phyloP scores from a whole-genome alignment of 2,797 vertebrate genomes.

The Acrossocheilus wenchowensis region DNA sequence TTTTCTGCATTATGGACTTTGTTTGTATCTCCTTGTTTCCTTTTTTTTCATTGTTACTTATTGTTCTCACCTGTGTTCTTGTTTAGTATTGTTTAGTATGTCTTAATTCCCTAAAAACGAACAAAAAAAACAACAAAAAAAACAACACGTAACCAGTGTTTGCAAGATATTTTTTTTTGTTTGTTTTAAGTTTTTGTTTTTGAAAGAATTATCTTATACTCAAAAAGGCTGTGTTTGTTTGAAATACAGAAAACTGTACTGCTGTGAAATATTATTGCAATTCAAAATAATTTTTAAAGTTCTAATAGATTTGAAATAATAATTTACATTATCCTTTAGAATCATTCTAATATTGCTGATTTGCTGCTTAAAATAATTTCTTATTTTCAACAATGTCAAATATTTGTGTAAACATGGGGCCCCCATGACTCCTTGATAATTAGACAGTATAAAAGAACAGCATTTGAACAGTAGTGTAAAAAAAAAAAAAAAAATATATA shows the following conservation, averaged over 20 bases:
- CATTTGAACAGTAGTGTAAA: not conserved
- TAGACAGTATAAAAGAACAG: not conserved
- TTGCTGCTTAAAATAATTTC: not conserved
- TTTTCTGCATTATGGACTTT: not conserved
- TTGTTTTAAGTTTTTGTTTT: not conserved
- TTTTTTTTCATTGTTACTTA: not conserved
- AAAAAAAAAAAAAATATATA: too few species aligned
- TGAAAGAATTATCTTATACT: too few species aligned
- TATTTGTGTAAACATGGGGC: not conserved
- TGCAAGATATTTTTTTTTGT: not conserved
- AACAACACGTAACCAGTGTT: too few species aligned
- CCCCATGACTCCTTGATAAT: too few species aligned
- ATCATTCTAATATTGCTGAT: not conserved
- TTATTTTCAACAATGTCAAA: not conserved
- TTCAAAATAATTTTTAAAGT: not conserved
- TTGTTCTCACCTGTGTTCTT: too few species aligned
- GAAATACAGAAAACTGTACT: not conserved
- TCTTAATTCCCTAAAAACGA: not conserved
- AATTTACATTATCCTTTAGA: not conserved
- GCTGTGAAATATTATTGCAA: not conserved
- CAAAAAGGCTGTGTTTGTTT: not conserved
- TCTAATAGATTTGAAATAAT: not conserved
- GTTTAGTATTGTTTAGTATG: not conserved
- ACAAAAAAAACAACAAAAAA: too few species aligned
- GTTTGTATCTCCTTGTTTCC: not conserved